Base-by-base conservation (phyloP, 1,140 invertebrate species). In the Polyergus mexicanus region DNA sequence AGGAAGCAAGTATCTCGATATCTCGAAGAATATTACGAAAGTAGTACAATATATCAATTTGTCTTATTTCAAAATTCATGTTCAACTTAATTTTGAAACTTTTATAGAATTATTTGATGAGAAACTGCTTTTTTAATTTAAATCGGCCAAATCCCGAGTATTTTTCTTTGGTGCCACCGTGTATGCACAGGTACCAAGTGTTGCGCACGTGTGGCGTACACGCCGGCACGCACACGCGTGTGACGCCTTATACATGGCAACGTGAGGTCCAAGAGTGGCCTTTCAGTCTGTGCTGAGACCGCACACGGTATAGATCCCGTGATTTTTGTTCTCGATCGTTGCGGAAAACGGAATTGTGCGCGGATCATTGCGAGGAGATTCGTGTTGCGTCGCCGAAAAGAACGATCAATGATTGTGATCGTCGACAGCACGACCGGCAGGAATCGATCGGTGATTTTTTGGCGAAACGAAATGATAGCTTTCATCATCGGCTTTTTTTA, bases 401-500 rank as follows among this genome's bases (percentile, higher is more conserved):
- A 32, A 68, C 65, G 56, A 88, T 63, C 66, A 68, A 28, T 44
- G 72, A 77, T 56, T 56, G 65, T 58, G 76, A 86, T 25, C 56
- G 54, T 58, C 13, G n/a, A 28, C 84, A n/a, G 13, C 13, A 25
- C 58, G 25, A 6, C 47, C 54, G 77, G 16, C 62, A 32, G 19
- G 6, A 8, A 38, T 11, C 51, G 19, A 54, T 56, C 54, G 56
- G 28, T 38, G 22, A 65, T 19, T 44, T 32, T 66, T 76, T n/a
- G 22, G 72, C 58, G n/a, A 51, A 11, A 22, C 83, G 72, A 92
- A 65, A 95, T 95, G 94, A 87, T 94, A 44, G 92, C 92, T 7
- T 90, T 91, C 68, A 92, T 94, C 25, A 66, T 94, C 13, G 93
- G 93, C 0, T 94, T 93, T 63, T 88, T 93, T 6, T 94, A 94